These are phyloP conservation scores for Penaeus vannamei DNA, from an alignment of 1,140 invertebrate species.

Conservation along the genomic window DNA sequence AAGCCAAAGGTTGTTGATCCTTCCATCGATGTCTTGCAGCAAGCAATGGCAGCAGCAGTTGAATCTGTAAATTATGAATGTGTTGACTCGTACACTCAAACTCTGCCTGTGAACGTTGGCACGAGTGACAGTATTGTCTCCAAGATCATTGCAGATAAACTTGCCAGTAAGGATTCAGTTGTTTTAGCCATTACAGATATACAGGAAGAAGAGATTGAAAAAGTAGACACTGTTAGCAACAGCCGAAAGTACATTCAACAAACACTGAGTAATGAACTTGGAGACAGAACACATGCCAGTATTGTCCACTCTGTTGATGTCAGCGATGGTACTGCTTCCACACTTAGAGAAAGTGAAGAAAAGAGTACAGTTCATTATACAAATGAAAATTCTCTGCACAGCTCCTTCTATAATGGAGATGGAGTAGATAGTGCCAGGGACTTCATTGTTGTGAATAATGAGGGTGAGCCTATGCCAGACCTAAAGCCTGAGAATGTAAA, in stretches of 20 bases:
- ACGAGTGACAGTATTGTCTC: background rate
- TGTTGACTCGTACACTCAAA: slow-evolving; percentile 41
- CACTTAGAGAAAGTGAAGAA: no score
- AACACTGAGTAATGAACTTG: no score
- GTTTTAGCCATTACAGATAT: slow-evolving; percentile 29
- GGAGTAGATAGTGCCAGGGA: no score
- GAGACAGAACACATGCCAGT: no score
- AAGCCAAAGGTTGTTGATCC: background rate
- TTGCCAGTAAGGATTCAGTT: slow-evolving; percentile 2
- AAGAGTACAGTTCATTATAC: no score
- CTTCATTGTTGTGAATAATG: no score
- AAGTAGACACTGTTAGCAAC: background rate
- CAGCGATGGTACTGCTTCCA: no score
- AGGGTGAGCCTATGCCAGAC: background rate
- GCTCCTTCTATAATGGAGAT: no score
- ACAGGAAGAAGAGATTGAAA: background rate
- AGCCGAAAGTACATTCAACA: no score
- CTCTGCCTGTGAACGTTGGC: background rate
- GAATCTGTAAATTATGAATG: slow-evolving; percentile 34
- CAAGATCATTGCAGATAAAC: slow-evolving; percentile 1
- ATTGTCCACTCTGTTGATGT: no score
- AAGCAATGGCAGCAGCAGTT: slow-evolving; percentile 47
- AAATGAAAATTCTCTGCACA: no score
- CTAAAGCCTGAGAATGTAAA: background rate
- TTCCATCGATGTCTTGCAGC: slow-evolving; percentile 39